A percentile compares a stretch with the other conserved stretches of the same genome.
Evolutionary conservation across 1,140 invertebrate genomes (phyloP).

Genomic region (Lordiphosa collinella): DNA sequence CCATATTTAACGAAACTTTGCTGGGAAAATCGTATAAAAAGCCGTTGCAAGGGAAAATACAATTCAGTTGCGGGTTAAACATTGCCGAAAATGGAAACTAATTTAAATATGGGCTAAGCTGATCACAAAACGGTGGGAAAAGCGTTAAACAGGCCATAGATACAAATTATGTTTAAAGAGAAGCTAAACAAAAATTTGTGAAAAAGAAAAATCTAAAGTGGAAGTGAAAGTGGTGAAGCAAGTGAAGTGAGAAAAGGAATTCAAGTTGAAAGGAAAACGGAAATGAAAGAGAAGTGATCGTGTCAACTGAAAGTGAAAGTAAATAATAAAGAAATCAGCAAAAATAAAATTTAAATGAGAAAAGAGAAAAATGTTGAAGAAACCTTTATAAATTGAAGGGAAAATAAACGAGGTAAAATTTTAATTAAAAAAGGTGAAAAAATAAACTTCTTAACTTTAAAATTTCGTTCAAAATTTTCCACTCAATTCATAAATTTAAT

Average conservation of each 20-base stretch:
- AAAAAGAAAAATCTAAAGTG: too few species aligned
- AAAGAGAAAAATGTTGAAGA: too few species aligned
- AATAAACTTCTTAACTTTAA: too few species aligned
- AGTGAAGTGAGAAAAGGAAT: conserved; percentile 10
- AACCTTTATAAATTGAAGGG: too few species aligned
- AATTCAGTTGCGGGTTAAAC: conserved; percentile 65
- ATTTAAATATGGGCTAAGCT: conserved; percentile 2
- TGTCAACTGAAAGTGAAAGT: not conserved
- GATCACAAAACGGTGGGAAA: conserved; percentile 1
- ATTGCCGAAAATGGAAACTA: conserved; percentile 36
- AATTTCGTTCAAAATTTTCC: too few species aligned
- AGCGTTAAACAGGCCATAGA: conserved; percentile 25
- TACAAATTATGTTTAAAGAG: conserved; percentile 11
- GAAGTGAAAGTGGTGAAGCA: conserved; percentile 6
- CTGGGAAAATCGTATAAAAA: conserved; percentile 62
- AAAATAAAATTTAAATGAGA: not conserved
- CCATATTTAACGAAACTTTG: conserved; percentile 57
- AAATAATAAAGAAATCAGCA: conserved; percentile 10
- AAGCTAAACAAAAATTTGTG: too few species aligned
- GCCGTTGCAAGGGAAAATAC: conserved; percentile 42
- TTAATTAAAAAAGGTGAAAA: too few species aligned
- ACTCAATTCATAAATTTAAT: too few species aligned
- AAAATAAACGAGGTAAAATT: too few species aligned
- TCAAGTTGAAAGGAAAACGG: conserved; percentile 18
- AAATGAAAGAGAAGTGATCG: conserved; percentile 13